A percentile compares a stretch with the other conserved stretches of the same genome.
Conservation (phyloP, 2,113 vertebrate genomes). For the Bos indicus region DNA sequence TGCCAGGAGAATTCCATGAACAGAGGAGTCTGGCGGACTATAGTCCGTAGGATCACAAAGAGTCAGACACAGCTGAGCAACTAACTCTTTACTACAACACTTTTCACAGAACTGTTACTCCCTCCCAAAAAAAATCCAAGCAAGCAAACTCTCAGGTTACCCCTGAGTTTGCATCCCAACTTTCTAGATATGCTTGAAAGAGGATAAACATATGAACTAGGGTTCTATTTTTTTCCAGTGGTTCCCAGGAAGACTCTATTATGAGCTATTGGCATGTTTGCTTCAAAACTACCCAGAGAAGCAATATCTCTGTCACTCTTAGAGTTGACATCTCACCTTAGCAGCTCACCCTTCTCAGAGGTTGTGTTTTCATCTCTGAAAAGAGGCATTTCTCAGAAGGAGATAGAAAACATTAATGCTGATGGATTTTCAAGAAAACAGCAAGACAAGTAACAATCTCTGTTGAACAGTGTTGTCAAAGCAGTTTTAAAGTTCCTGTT, state of each 20-base stretch:
- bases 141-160: neutral
- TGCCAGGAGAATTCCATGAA: neutral
- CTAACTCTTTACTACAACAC: neutral
- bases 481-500: neutral
- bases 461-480: neutral
- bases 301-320: neutral
- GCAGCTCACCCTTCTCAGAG: neutral
- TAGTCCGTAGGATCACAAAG: neutral
- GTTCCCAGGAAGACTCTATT: neutral
- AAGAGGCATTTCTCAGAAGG: neutral
- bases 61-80: neutral
- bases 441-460: neutral
- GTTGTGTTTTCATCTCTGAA: neutral
- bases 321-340: neutral
- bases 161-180: neutral
- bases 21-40: neutral
- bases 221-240: neutral
- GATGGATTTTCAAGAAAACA: neutral
- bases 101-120: neutral
- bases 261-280: neutral
- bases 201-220: neutral
- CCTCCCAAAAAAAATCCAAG: neutral
- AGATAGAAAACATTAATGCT: neutral
- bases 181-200: neutral
- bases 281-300: neutral